A percentile compares a stretch with the other conserved stretches of the same genome.
These are phyloP conservation scores for Dolichallabes microphthalmus DNA, from an alignment of 2,113 vertebrate species.

Conservation along the genomic window DNA sequence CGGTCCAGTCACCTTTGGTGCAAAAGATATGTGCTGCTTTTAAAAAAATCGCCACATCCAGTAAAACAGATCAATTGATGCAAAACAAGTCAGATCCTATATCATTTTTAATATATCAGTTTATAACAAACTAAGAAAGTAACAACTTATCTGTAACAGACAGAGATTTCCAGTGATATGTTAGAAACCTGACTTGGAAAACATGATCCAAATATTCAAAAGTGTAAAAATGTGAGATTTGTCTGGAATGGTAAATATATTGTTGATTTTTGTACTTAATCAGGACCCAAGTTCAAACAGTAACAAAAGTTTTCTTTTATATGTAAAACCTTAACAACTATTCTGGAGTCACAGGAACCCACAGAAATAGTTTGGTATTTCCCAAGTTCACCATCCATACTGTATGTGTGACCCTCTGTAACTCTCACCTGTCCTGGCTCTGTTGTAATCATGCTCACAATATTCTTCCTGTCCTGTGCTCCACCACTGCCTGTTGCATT, in stretches of 20 bases:
- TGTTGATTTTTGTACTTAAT: not conserved
- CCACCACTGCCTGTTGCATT: conserved; percentile 59
- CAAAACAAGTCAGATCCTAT: not conserved
- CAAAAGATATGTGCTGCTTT: not conserved
- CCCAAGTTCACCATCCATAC: not conserved
- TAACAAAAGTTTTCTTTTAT: not conserved
- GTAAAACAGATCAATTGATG: not conserved
- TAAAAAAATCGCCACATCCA: not conserved
- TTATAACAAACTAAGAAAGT: not conserved
- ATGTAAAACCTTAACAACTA: not conserved
- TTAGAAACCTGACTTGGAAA: not conserved
- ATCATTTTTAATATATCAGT: no score
- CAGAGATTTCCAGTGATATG: not conserved
- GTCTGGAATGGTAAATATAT: no score
- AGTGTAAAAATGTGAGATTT: not conserved
- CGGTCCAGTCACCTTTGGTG: conserved; percentile 60
- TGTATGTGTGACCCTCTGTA: not conserved
- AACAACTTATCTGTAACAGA: not conserved
- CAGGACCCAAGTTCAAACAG: not conserved
- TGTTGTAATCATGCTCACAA: conserved; percentile 82
- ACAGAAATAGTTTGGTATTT: no score
- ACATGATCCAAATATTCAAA: not conserved
- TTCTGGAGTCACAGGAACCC: not conserved
- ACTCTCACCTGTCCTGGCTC: conserved; percentile 66
- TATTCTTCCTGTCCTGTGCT: conserved; percentile 78